Evolutionary conservation across 2,888 invertebrate species (phyloP), one percentile per base, ranked within the genome.

Genomic region (Parnassius orleans): DNA sequence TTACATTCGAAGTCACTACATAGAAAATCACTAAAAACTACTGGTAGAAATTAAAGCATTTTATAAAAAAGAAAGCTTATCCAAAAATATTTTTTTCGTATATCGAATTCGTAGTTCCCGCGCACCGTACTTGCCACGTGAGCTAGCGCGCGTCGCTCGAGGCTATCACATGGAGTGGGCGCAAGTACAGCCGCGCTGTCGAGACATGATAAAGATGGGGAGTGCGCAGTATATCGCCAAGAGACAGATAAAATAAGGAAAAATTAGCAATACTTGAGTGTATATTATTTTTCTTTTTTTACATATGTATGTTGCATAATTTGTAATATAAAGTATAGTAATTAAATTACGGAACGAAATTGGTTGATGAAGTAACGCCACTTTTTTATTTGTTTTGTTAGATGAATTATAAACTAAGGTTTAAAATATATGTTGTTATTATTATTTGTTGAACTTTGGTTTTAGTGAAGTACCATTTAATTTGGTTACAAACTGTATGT

Each of bases 121-220:
- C 84, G 80, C 71, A 75, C 68, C 68, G 72, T 59, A 68, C 69
- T 67, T 58, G 73, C 74, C 79, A 83, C 82, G 84, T 82, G 84
- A 78, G 78, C 73, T 75, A 68, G 80, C 74, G 82, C 83, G 82
- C 79, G 83, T 82, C 81, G 90, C 90, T 90, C 87, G 88, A 72
- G 90, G 90, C 90, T 84, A 86, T 90, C 90, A 87, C 90, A 89
- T 90, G 90, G 86, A 87, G 88, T 84, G 84, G 75, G 78, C 69
- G 74, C 73, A 69, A 68, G 77, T 76, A 79, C 77, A 70, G 76
- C 75, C 79, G 73, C 71, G 68, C 72, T 72, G 80, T 78, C 80
- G 73, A 78, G 81, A 81, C 79, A 77, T 79, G 84, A 84, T 84
- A 85, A 83, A 84, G 85, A 81, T 75, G 84, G 84, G 81, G 85